phyloP scores from a whole-genome alignment of 2,113 vertebrate species.

The Xiphophorus couchianus region DNA sequence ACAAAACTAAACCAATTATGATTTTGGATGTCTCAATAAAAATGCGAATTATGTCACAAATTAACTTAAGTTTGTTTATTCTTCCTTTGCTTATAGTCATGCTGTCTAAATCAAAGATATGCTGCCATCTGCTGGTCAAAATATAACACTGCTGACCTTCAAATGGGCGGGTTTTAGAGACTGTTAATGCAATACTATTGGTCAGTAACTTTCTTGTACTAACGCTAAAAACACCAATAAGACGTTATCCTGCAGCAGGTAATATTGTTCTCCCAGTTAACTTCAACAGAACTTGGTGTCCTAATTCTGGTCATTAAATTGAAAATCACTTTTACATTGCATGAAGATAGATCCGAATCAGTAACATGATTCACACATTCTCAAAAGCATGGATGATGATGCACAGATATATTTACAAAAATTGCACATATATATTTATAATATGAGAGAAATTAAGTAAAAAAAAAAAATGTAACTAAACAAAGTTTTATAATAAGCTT shows the following conservation, averaged over 20 bases:
- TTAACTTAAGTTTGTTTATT: background rate
- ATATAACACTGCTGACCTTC: background rate
- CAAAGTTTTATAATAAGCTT: too few relatives aligned
- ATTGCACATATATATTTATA: too few relatives aligned
- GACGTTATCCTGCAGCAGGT: background rate
- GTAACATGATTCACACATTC: background rate
- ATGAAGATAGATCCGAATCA: background rate
- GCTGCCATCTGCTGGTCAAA: conserved; percentile 38
- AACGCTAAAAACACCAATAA: background rate
- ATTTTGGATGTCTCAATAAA: background rate
- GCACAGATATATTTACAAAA: too few relatives aligned
- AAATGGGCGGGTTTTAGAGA: background rate
- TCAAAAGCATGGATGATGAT: too few relatives aligned
- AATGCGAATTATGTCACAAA: background rate
- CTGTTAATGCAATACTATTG: too few relatives aligned
- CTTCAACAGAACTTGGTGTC: background rate
- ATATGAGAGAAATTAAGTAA: too few relatives aligned
- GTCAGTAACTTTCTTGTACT: too few relatives aligned
- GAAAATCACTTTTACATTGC: background rate
- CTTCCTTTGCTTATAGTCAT: background rate
- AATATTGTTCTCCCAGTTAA: background rate
- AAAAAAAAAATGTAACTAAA: too few relatives aligned
- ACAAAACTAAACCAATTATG: background rate
- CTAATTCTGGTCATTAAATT: background rate
- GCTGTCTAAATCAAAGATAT: background rate